Evolutionary conservation across 1,140 invertebrate species (phyloP), one percentile per base, ranked within the genome.

Genomic region (Aporrectodea caliginosa): DNA sequence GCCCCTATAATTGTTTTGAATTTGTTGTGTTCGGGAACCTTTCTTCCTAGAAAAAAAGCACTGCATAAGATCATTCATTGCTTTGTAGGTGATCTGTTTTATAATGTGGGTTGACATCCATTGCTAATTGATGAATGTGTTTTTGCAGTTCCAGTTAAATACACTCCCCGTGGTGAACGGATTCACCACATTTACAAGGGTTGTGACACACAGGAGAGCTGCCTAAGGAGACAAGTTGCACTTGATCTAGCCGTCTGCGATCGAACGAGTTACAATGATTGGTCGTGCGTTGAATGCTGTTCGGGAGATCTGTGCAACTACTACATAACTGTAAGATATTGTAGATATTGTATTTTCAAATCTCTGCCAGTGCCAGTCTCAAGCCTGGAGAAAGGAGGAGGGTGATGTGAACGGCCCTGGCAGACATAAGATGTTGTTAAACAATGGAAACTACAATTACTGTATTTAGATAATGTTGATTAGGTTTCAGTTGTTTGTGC

Each of bases 261-360:
- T 29, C 92, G 97, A 85, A 95, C 98, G 85, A 98, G 95, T 95
- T 99, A 98, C 85, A 92, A 96, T 85, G 97, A 99, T 89, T 99
- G 97, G 97, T 92, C 93, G 81, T 98, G 97, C 90, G 93, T 94
- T 0, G 96, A 98, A 88, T 99, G 97, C 88, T 99, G 97, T 88
- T 92, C 93, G 85, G 97, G 97, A 70, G 96, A 99, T 88, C 90
- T 95, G 80, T 99, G 97, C 87, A 99, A 98, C 88, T 98, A 96
- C 87, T 98, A 93, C 87, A 92, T 97, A 30, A 95, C 98, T 85
- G 96, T 98, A 91, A 94, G 93, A 92, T 27, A 16, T 16, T 6
- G 14, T 27, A 12, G 12, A 71, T n/a, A n/a, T n/a, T n/a, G n/a
- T n/a, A n/a, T n/a, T n/a, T n/a, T n/a, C n/a, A n/a, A n/a, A n/a